Percentiles rank a stretch among this genome's conserved stretches.
Evolutionary conservation across 2,888 invertebrate genomes (phyloP).

Genomic region (Chrysotoxum bicinctum): DNA sequence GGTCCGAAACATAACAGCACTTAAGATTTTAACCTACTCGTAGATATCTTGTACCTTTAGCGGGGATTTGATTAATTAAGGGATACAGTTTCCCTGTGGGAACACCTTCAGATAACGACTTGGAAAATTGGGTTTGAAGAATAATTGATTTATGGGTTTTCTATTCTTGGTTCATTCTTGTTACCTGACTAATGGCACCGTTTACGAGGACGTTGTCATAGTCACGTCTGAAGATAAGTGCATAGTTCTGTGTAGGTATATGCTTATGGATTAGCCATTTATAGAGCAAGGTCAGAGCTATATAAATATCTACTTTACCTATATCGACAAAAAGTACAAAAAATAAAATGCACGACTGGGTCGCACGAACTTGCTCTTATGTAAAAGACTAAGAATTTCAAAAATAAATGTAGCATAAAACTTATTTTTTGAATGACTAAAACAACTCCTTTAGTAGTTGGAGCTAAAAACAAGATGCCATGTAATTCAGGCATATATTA

Average conservation of each 20-base stretch:
- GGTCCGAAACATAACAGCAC: not conserved
- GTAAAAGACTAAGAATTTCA: no score
- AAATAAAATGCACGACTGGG: no score
- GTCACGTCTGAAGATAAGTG: not conserved
- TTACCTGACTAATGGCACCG: not conserved
- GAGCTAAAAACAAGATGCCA: no score
- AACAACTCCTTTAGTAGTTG: no score
- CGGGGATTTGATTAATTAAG: not conserved
- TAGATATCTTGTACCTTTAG: not conserved
- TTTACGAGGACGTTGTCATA: conserved; percentile 1
- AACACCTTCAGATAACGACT: not conserved
- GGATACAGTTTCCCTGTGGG: conserved; percentile 25
- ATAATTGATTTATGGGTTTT: conserved; percentile 38
- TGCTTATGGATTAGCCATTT: not conserved
- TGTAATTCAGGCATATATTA: no score
- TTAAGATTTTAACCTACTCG: conserved; percentile 13
- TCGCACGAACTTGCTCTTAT: no score
- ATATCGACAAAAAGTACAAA: no score
- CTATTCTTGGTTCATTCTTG: conserved; percentile 1
- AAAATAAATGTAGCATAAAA: no score
- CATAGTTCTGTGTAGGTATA: not conserved
- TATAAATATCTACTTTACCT: no score
- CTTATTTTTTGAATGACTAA: no score
- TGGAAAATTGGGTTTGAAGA: not conserved
- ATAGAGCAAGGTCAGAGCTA: conserved; percentile 13